Percentiles rank a stretch among this genome's conserved stretches.
These are phyloP conservation scores for Merluccius polli DNA, from an alignment of 2,797 vertebrate genomes.

Conservation along the genomic window DNA sequence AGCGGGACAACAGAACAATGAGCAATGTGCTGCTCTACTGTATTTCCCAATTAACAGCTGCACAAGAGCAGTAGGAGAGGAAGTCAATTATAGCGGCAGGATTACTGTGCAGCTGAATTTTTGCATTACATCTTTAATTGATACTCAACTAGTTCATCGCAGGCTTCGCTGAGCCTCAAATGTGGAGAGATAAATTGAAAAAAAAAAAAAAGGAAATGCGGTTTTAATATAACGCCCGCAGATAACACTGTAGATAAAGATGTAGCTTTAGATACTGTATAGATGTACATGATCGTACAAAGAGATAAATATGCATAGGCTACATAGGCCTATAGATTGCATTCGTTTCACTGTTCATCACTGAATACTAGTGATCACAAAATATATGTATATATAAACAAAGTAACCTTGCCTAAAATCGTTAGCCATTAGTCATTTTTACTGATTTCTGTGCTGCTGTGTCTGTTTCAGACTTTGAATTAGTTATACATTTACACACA, in stretches of 20 bases:
- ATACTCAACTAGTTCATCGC: neutral
- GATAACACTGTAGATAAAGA: neutral
- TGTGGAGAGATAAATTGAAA: neutral
- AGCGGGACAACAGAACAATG: constrained; percentile 14
- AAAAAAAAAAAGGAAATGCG: too few relatives aligned
- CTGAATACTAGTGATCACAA: neutral
- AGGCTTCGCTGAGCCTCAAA: neutral
- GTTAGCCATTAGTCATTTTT: too few relatives aligned
- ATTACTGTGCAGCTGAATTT: neutral
- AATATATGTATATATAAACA: neutral
- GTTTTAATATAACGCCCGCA: neutral
- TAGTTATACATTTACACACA: neutral
- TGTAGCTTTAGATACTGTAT: neutral
- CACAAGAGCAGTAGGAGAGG: neutral
- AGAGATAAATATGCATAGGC: too few relatives aligned
- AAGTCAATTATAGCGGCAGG: neutral
- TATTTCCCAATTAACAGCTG: constrained; percentile 14
- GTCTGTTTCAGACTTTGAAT: neutral
- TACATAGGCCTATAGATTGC: too few relatives aligned
- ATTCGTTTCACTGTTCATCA: neutral
- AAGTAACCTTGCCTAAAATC: too few relatives aligned
- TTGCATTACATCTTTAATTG: neutral
- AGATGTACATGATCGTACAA: neutral
- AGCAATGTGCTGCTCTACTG: constrained; percentile 17
- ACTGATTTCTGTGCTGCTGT: too few relatives aligned